Conservation (phyloP, 2,113 vertebrate species). For the Perca flavescens region DNA sequence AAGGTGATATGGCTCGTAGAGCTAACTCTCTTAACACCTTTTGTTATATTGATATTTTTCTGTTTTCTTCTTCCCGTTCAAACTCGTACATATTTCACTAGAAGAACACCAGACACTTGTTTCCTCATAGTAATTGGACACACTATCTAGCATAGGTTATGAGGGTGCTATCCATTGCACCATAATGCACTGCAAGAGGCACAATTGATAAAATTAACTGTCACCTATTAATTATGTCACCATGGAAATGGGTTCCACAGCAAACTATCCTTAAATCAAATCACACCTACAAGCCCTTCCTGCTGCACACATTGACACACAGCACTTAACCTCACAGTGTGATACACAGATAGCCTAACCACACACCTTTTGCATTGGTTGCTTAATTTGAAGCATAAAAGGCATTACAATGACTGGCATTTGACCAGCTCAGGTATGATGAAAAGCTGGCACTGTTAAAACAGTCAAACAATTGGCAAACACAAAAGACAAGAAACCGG, state of each 20-base stretch:
- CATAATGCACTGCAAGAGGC: neutral
- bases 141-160: neutral
- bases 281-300: neutral
- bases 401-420: conserved; percentile 14
- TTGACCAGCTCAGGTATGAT: conserved; percentile 44
- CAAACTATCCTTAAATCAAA: neutral
- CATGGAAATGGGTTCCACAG: neutral
- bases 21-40: neutral
- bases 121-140: neutral
- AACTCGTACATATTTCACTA: fast-evolving
- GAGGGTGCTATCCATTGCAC: neutral
- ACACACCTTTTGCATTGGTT: neutral
- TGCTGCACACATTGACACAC: neutral
- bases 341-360: neutral
- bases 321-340: neutral
- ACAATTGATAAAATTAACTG: neutral
- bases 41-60: conserved; percentile 16
- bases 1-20: neutral
- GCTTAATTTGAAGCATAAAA: neutral
- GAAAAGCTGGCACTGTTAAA: conserved; percentile 42
- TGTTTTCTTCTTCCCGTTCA: conserved; percentile 48
- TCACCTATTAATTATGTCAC: neutral
- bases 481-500: conserved; percentile 45
- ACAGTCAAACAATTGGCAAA: neutral
- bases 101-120: neutral